phyloP scores from a whole-genome alignment of 2,888 invertebrate species.

The Lasiommata megera region DNA sequence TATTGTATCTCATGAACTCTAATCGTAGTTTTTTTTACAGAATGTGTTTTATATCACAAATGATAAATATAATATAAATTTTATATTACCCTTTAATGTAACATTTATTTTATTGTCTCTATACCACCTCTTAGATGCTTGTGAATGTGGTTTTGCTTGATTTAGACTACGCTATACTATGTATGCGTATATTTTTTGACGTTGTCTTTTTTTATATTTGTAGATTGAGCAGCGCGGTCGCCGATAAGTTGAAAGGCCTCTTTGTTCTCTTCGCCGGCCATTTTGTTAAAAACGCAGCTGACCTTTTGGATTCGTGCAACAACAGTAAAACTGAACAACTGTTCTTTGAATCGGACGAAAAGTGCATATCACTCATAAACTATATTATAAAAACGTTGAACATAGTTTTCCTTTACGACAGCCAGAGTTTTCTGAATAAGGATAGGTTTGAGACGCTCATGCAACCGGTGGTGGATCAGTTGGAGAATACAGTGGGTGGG shows the following conservation, averaged over 20 bases:
- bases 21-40: too few species aligned
- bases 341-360: slow-evolving; percentile 78
- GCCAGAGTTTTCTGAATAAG: slow-evolving; percentile 90
- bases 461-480: slow-evolving; percentile 93
- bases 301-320: slow-evolving; percentile 87
- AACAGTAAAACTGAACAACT: slow-evolving; percentile 75
- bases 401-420: slow-evolving; percentile 90
- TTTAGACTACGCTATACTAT: too few species aligned
- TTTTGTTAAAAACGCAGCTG: slow-evolving; percentile 90
- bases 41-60: too few species aligned
- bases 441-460: slow-evolving; percentile 92
- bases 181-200: too few species aligned
- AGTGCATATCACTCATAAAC: slow-evolving; percentile 83
- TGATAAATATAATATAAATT: too few species aligned
- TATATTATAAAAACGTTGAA: slow-evolving; percentile 88
- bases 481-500: slow-evolving; percentile 88
- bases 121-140: too few species aligned
- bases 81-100: too few species aligned
- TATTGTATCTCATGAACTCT: too few species aligned
- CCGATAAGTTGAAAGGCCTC: slow-evolving; percentile 90
- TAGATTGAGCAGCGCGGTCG: slow-evolving; percentile 88
- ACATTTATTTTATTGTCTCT: too few species aligned
- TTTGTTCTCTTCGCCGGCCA: slow-evolving; percentile 95
- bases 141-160: too few species aligned
- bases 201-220: slow-evolving; percentile 40